A percentile compares a stretch with the other conserved stretches of the same genome.
Evolutionary conservation across 2,888 invertebrate genomes (phyloP).

Genomic region (Aelia acuminata): DNA sequence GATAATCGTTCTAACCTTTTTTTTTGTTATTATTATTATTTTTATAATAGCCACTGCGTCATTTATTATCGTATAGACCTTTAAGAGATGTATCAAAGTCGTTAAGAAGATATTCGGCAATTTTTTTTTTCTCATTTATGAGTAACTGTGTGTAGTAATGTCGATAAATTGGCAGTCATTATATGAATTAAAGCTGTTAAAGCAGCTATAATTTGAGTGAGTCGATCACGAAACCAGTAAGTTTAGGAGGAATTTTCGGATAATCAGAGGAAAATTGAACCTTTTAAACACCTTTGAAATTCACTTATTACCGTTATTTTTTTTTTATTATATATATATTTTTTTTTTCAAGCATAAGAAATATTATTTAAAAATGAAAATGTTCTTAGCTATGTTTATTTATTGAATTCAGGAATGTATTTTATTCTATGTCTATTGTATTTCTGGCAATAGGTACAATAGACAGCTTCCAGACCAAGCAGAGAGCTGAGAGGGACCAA

Average conservation of each 20-base stretch:
- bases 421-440: no score
- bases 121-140: conserved; percentile 16
- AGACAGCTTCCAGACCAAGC: no score
- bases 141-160: background rate
- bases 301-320: conserved; percentile 30
- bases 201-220: conserved; percentile 19
- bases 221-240: conserved; percentile 33
- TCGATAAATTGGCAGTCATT: conserved; percentile 25
- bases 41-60: background rate
- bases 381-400: no score
- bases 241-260: conserved; percentile 1
- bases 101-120: conserved; percentile 1
- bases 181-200: conserved; percentile 43
- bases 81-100: conserved; percentile 15
- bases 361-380: no score
- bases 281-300: conserved; percentile 39
- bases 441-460: no score
- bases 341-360: no score
- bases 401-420: no score
- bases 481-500: no score
- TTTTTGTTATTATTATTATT: background rate
- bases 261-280: conserved; percentile 45
- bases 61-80: background rate
- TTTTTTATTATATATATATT: no score
- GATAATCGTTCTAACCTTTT: conserved; percentile 13